Conservation (phyloP, 2,113 vertebrate species). For the Oryzias woworae region DNA sequence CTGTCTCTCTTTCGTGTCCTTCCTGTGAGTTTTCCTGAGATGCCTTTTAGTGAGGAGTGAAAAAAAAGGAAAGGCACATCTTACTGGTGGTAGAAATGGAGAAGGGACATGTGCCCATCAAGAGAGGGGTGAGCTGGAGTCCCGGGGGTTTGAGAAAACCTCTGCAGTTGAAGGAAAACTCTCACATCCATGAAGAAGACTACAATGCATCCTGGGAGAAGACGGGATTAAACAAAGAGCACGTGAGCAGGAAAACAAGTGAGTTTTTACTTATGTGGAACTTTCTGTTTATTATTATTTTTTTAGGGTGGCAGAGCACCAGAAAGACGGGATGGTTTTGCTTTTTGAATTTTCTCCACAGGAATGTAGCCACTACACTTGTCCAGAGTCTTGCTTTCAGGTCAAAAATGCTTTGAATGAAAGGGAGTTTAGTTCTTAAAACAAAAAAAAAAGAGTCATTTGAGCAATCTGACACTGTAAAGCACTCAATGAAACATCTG, state of each 20-base stretch:
- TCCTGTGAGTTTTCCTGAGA: slow-evolving; percentile 14
- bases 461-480: slow-evolving; percentile 48
- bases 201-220: slow-evolving; percentile 64
- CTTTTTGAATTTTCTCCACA: not conserved
- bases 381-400: slow-evolving; percentile 6
- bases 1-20: slow-evolving; percentile 12
- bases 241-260: slow-evolving; percentile 77
- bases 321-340: not conserved
- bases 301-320: not conserved
- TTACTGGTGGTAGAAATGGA: slow-evolving; percentile 42
- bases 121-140: slow-evolving; percentile 75
- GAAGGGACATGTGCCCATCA: slow-evolving; percentile 59
- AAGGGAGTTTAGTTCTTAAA: slow-evolving; percentile 21
- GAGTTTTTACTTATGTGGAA: slow-evolving; percentile 61
- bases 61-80: slow-evolving; percentile 10
- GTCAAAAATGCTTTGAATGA: not conserved
- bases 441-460: slow-evolving; percentile 42
- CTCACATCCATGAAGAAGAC: slow-evolving; percentile 43
- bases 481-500: slow-evolving; percentile 65
- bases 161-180: slow-evolving; percentile 49
- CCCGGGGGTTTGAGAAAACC: slow-evolving; percentile 62
- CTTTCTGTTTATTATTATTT: slow-evolving; percentile 25
- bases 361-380: slow-evolving; percentile 9
- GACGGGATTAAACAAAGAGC: slow-evolving; percentile 62
- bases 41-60: slow-evolving; percentile 36